Conservation (phyloP, 2,797 vertebrate species). For the Squalus acanthias region DNA sequence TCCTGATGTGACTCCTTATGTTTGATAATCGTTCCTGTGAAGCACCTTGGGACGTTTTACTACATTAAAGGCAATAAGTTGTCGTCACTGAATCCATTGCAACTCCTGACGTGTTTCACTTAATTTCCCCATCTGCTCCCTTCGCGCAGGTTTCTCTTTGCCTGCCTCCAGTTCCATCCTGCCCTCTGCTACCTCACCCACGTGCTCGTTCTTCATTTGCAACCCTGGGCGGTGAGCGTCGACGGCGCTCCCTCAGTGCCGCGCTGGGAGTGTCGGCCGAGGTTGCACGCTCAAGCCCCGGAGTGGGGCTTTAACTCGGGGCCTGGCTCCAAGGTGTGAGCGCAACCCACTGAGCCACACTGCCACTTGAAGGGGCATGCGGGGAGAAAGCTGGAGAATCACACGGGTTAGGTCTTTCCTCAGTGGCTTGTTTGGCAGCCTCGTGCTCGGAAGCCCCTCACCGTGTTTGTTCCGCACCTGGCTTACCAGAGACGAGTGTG, state of each 20-base stretch:
- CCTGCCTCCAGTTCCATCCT: not conserved
- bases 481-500: too few relatives aligned
- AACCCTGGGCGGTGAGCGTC: not conserved
- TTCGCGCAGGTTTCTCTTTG: too few relatives aligned
- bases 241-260: too few relatives aligned
- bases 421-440: not conserved
- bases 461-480: not conserved
- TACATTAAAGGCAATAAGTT: not conserved
- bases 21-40: not conserved
- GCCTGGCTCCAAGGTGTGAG: not conserved
- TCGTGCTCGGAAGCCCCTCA: not conserved
- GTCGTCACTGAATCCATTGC: not conserved
- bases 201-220: not conserved
- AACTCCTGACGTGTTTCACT: not conserved
- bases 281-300: not conserved
- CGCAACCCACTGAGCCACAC: not conserved
- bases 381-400: not conserved
- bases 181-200: not conserved
- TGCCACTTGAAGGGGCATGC: not conserved
- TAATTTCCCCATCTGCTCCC: not conserved
- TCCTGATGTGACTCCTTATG: not conserved
- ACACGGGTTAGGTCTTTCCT: too few relatives aligned
- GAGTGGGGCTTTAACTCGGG: not conserved
- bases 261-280: not conserved
- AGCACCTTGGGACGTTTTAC: not conserved